A percentile compares a stretch with the other conserved stretches of the same genome.
phyloP scores from a whole-genome alignment of 2,888 invertebrate species.

The Cephus sareptanus region DNA sequence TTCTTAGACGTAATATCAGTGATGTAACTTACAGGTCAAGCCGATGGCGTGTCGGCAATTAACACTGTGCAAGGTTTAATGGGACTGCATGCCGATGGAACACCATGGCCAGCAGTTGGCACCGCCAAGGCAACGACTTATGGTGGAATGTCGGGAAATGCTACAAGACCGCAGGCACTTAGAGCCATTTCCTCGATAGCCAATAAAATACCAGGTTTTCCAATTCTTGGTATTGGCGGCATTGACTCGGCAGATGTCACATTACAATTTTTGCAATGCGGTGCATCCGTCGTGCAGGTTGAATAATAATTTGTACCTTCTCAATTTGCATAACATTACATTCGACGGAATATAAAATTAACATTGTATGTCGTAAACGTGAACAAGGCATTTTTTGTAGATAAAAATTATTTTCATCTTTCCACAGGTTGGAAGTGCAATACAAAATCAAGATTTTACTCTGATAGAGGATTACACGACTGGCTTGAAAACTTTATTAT shows the following conservation, averaged over 20 bases:
- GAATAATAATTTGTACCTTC: background rate
- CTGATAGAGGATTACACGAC: slow-evolving; percentile 94
- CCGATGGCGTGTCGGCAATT: slow-evolving; percentile 95
- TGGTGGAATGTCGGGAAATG: slow-evolving; percentile 93
- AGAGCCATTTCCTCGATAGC: slow-evolving; percentile 91
- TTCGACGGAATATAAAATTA: background rate
- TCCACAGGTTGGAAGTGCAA: slow-evolving; percentile 88
- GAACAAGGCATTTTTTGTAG: too few species aligned
- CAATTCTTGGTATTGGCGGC: slow-evolving; percentile 96
- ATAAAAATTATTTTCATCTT: slow-evolving; percentile 13
- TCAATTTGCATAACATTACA: background rate
- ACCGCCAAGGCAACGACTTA: slow-evolving; percentile 86
- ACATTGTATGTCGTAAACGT: too few species aligned
- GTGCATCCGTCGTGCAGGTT: slow-evolving; percentile 92
- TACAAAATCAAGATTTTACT: slow-evolving; percentile 99
- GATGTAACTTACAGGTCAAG: slow-evolving; percentile 75
- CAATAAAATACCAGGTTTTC: slow-evolving; percentile 85
- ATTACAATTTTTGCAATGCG: slow-evolving; percentile 93
- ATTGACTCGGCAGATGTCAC: slow-evolving; percentile 96
- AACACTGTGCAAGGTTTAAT: slow-evolving; percentile 97
- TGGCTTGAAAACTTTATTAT: slow-evolving; percentile 88
- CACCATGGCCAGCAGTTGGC: slow-evolving; percentile 95
- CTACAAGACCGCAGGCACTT: slow-evolving; percentile 93
- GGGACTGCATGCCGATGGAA: slow-evolving; percentile 82
- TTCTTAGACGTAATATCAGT: background rate